Evolutionary conservation across 2,888 invertebrate species (phyloP), one percentile per base, ranked within the genome.

Genomic region (Lepidocyrtinus sp.): DNA sequence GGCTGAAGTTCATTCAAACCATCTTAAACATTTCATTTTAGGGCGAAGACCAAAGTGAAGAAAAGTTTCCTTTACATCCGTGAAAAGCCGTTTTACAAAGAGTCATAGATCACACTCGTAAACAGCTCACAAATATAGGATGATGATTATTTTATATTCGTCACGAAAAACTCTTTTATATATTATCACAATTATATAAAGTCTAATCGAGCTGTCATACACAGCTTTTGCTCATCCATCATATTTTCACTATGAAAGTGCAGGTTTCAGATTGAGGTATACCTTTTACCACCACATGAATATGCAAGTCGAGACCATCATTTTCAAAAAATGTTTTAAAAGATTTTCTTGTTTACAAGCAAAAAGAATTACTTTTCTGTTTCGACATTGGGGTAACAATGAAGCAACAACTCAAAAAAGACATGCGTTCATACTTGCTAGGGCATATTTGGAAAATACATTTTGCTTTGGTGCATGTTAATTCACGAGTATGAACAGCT

Each of bases 201-300:
- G 24, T 65, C 59, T 75, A 68, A 75, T 75, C 75, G 61, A 75
- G 61, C 75, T 75, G 75, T 75, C 75, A 75, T 45, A 36, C 36
- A 36, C 24, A 15, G 21, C 74, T 55, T 64, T n/a, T 27, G 15
- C 74, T 74, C 74, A 65, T 74, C 55, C 65, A 74, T 74, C 74
- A 74, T 74, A 36, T 21, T 59, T 74, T 59, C 65, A 65, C 74
- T 59, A 65, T 64, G 17, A 73, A 21, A 63, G 63, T 24, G 17
- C n/a, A 25, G 63, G 5, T 36, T 36, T 36, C 36, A 12, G n/a
- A n/a, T n/a, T n/a, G n/a, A n/a, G n/a, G n/a, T n/a, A 36, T 36
- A 36, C 36, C 5, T 36, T 36, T 9, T 36, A 36, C 7, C 36
- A 5, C 36, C 36, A 12, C 36, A 36, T 5, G 7, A 36, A 36